A percentile compares a stretch with the other conserved stretches of the same genome.
Conservation (phyloP, 2,888 invertebrate genomes). For the Helicoverpa assulta region DNA sequence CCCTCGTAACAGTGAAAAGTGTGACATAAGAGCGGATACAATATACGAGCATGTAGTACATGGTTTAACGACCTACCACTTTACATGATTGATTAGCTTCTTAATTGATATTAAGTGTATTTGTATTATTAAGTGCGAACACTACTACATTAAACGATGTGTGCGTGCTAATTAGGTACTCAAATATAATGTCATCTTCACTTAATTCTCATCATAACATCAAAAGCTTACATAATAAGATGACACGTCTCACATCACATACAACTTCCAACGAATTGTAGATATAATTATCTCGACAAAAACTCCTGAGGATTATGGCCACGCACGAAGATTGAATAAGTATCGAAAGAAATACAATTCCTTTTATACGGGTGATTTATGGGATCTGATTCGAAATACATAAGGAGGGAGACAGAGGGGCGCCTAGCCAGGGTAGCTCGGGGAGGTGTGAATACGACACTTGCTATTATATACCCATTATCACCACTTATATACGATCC, state of each 20-base stretch:
- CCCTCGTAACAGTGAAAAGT: constrained; percentile 20
- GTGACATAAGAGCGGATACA: constrained; percentile 34
- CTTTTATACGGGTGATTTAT: constrained; percentile 74
- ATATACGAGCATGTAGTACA: constrained; percentile 5
- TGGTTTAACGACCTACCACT: constrained; percentile 46
- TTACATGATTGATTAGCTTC: constrained; percentile 48
- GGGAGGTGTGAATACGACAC: constrained; percentile 66
- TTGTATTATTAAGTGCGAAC: background rate
- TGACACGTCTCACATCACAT: constrained; percentile 22
- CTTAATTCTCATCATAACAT: constrained; percentile 20
- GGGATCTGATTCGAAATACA: constrained; percentile 78
- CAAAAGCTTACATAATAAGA: constrained; percentile 39
- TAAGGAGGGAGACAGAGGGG: constrained; percentile 76
- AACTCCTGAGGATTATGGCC: constrained; percentile 44
- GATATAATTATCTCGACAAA: constrained; percentile 52
- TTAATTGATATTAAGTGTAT: constrained; percentile 18
- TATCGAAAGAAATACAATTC: constrained; percentile 66
- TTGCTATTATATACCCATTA: constrained; percentile 63
- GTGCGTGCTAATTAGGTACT: constrained; percentile 18
- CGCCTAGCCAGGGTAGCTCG: constrained; percentile 69
- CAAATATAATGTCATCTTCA: constrained; percentile 6
- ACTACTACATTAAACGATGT: constrained; percentile 15
- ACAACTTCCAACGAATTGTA: constrained; percentile 27
- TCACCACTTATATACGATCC: constrained; percentile 67
- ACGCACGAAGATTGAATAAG: constrained; percentile 66